Evolutionary conservation across 2,113 vertebrate species (phyloP), one percentile per base, ranked within the genome.

Genomic region (Triplophysa rosa): DNA sequence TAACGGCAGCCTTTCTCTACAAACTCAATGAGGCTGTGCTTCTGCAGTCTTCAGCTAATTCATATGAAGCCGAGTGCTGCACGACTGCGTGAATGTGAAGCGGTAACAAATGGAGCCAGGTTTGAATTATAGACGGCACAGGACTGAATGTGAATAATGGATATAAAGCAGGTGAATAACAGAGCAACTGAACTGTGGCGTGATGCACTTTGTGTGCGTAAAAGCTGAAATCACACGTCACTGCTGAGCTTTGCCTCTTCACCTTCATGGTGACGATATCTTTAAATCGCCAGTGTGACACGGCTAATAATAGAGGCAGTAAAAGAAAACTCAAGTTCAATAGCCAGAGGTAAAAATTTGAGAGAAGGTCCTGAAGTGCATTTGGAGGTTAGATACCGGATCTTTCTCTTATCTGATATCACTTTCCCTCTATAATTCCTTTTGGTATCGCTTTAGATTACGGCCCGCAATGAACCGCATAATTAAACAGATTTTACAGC

Each of bases 231-330:
- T 59, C 49, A 70, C 17, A 45, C 42, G 56, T 49, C 52, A n/a
- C 21, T 23, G 8, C 40, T 16, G 56, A 63, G 58, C 58, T 61
- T n/a, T 58, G 37, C 52, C 52, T 58, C 49, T 9, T 23, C n/a
- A 45, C 29, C 16, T 49, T 10, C 21, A 67, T 33, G 40, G 67
- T 1, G 24, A 75, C 33, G 24, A 61, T 29, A 66, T 13, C 47
- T 75, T 37, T 21, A 63, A 23, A 67, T 29, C 33, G 21, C 59
- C 70, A 49, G 17, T 17, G 54, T 45, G 66, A 67, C 49, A 13
- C 3, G 54, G 62, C 54, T 52, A 76, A 76, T 68, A 81, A 63
- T 13, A 54, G 49, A 80, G 37, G 33, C 8, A 33, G 19, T 61
- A 1, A 19, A 23, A 23, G 67, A 21, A 12, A 3, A 33, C 4